Base-by-base conservation (phyloP, 2,797 vertebrate genomes). In the Pterois miles region DNA sequence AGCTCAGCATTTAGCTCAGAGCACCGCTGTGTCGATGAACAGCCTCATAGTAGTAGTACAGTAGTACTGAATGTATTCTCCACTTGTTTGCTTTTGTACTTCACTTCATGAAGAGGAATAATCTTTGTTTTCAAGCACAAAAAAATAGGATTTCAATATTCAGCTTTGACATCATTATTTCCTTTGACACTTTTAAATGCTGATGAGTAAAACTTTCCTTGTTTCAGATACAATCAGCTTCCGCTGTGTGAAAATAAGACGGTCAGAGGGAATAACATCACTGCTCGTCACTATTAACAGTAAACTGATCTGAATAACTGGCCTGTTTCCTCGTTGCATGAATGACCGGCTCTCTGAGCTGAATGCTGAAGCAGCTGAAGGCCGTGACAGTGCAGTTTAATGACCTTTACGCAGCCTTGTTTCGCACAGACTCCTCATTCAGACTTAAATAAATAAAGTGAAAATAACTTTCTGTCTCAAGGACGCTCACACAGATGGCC, bases 381-480 rank as follows among this genome's bases (percentile, higher is more conserved):
- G 50, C 58, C 4, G 56, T 70, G 74, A 86, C 71, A 50, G 63
- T 25, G 72, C 65, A 27, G 25, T 62, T 54, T 2, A 18, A 65
- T 22, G 78, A 83, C 88, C 85, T 89, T 80, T 50, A 63, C 33
- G 0, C 48, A n/a, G 66, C 65, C 59, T 46, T 13, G 29, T 22
- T 74, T 82, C 43, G 59, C 73, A 79, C 79, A 78, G 60, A 36
- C 38, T 58, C 71, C 75, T 63, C 64, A 33, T 74, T 87, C 63
- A 74, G 74, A 31, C 71, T 12, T 16, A 62, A 81, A 78, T 52
- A 74, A 71, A 78, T 74, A 79, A 54, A 80, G 18, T 65, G 78
- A 89, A 81, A 84, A 86, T 82, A 80, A 80, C 50, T 65, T 67
- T 84, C 56, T 77, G 81, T 81, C 43, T 81, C 73, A 89, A 88